Evolutionary conservation across 2,888 invertebrate genomes (phyloP), one percentile per base, ranked within the genome.

Genomic region (Eilema depressum): DNA sequence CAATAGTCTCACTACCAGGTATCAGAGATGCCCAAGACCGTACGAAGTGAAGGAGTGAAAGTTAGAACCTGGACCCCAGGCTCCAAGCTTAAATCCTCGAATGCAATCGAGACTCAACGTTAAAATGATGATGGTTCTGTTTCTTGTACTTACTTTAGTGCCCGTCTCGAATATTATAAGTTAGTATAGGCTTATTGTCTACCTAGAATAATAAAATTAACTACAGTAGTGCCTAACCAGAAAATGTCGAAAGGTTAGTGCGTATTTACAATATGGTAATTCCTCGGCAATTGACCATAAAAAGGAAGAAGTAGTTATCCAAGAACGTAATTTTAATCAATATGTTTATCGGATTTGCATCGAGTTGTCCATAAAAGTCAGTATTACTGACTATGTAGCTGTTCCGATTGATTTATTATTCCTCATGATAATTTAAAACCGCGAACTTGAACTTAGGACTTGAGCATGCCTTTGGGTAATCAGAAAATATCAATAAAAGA

Each of bases 401-500:
- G 37, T 56, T 37, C 17, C 25, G 56, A 65, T 61, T 65, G 33
- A 69, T 69, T 69, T 69, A n/a, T 28, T 65, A 65, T 69, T 11
- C 17, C 41, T 63, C 57, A 57, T 62, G 66, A n/a, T 33, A 59
- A 30, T 63, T 63, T 61, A 37, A n/a, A 71, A 63, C 7, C 61
- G 33, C 68, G 68, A 68, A 68, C 65, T 71, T 71, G 65, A 71
- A 65, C 63, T 60, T 53, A 68, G 47, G 66, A 53, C n/a, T n/a
- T n/a, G 53, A 56, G 66, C 74, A 69, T 74, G 74, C 8, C 63
- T 28, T 57, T 10, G 25, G 37, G 70, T 71, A 69, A 69, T 71
- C 63, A 57, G 25, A 7, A 7, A 63, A 61, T 66, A 25, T 60
- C 33, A 30, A 53, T 53, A 28, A 68, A 20, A 47, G 30, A 66